A percentile compares a stretch with the other conserved stretches of the same genome.
These are phyloP conservation scores for Burhinus oedicnemus DNA, from an alignment of 2,113 vertebrate genomes.

Conservation along the genomic window DNA sequence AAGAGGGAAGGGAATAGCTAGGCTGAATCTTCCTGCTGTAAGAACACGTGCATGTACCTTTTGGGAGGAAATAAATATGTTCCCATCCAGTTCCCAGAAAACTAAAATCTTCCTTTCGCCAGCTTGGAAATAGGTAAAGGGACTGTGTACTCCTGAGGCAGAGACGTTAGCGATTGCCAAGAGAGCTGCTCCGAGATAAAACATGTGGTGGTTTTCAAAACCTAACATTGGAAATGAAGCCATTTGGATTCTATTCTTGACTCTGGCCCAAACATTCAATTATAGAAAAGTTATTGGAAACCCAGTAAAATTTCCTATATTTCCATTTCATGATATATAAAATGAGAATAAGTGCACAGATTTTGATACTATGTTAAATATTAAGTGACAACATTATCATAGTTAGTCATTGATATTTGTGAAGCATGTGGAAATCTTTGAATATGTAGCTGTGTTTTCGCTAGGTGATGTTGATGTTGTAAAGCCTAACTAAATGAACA, in stretches of 20 bases:
- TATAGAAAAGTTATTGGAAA: constrained; percentile 32
- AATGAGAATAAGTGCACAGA: background rate
- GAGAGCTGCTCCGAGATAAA: background rate
- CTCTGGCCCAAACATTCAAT: constrained; percentile 19
- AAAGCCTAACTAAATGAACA: background rate
- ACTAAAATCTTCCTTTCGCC: background rate
- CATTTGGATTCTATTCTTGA: constrained; percentile 5
- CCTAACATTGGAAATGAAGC: background rate
- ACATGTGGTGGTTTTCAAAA: background rate
- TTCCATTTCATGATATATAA: background rate
- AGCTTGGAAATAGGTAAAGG: background rate
- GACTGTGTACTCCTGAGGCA: background rate
- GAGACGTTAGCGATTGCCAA: background rate
- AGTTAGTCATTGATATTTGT: background rate
- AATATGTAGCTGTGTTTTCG: background rate
- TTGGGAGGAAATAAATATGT: background rate
- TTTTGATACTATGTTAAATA: background rate
- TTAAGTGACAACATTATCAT: background rate
- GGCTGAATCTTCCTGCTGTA: background rate
- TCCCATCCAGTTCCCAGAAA: background rate
- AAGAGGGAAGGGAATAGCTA: background rate
- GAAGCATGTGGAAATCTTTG: background rate
- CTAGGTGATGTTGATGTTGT: background rate
- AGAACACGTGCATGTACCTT: background rate
- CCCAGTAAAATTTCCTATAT: constrained; percentile 14